Base-by-base conservation (phyloP, 2,113 vertebrate genomes). In the Syngnathus scovelli region DNA sequence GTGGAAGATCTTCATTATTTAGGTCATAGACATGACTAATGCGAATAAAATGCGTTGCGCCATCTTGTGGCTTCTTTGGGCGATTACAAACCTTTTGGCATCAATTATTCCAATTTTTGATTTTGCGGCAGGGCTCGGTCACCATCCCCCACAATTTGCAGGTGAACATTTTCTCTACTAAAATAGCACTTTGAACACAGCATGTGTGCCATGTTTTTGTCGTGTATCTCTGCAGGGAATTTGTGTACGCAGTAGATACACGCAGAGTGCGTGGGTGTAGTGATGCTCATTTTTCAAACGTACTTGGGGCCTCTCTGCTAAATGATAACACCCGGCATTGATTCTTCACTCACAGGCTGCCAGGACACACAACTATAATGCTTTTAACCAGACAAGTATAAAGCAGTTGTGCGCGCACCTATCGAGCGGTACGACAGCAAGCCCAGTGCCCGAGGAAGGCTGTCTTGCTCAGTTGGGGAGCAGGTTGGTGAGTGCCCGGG, bases 381-480 rank as follows among this genome's bases (percentile, higher is more conserved):
- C 83, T 37, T 79, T 88, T 36, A 92, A 90, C 80, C 90, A 89
- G 44, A 87, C 88, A 33, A 86, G 85, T 72, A 90, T 95, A 48
- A 87, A 90, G 48, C 81, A 78, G 5, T 82, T 96, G 58, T 96
- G 94, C 77, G 79, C 90, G 7, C 87, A 89, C 61, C 84, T 89
- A 15, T 82, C 85, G 46, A 67, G 5, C 49, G 81, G 75, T 54
- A 23, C 61, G 0, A 67, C 68, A 10, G 77, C 52, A 49, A 76
- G 48, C 64, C 46, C 51, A n/a, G 84, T 61, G 2, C 83, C 79
- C 1, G 80, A 81, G 10, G 76, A 85, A 49, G 75, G 82, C 60
- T 94, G 93, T 73, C 86, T 92, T 2, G 66, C 81, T 10, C 84
- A 84, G 55, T 81, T 92, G 36, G 89, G 80, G 23, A 83, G 84